Evolutionary conservation across 2,113 vertebrate genomes (phyloP), one percentile per base, ranked within the genome.

Genomic region (Trachemys scripta): DNA sequence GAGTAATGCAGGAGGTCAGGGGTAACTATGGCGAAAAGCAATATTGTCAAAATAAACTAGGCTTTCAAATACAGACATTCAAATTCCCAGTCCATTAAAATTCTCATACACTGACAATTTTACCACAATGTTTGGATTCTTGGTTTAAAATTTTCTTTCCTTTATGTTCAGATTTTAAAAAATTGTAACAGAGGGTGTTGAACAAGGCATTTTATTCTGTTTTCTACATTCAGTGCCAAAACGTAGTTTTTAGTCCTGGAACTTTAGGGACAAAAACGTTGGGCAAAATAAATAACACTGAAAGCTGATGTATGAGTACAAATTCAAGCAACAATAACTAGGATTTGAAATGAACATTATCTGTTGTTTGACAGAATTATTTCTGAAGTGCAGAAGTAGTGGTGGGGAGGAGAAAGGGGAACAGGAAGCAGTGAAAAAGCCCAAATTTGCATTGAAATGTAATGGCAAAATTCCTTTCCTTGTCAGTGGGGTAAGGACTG

Each of bases 1-100:
- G 97, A 96, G 98, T 97, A 98, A 98, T 97, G 91, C 82, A 4
- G 91, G 94, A 97, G 98, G 98, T 98, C 98, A 98, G 95, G 96
- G 95, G 97, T 96, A 97, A 96, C 94, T 78, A 94, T 96, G 93
- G 88, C 97, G 94, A 96, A 97, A 97, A 97, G 96, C 96, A 96
- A 94, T 95, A 95, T 96, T 97, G 96, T 98, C 97, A 96, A 97
- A 98, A 96, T 98, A 98, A 98, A 96, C 96, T 92, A 75, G 2
- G 82, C 93, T 96, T 98, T 97, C 95, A 95, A 96, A 87, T 88
- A 78, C 69, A 97, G 96, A 53, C 59, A n/a, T 97, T 97, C 88
- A 85, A 85, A 96, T 98, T 93, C n/a, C 69, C 81, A 95, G 89
- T 84, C 95, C 80, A 82, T 97, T 97, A 93, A 97, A 96, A 89